Base-by-base conservation (phyloP, 2,113 vertebrate species). In the Eclectus roratus region DNA sequence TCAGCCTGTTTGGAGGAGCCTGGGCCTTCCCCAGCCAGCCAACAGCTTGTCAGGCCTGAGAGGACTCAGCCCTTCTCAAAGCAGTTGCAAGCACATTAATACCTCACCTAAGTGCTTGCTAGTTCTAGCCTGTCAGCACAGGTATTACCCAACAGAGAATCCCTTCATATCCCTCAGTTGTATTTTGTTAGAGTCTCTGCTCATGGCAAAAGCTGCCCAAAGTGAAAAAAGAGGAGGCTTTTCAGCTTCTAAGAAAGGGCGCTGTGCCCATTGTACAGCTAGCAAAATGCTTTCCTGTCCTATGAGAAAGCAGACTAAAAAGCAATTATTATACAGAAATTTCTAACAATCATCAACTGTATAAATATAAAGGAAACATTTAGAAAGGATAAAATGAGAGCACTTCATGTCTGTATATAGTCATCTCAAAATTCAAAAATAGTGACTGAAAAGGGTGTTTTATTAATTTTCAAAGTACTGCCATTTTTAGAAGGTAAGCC, bases 151-250 rank as follows among this genome's bases (percentile, higher is more conserved):
- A 50, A 12, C 17, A 35, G 74, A n/a, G 3, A 39, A 63, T 5
- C 23, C 20, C 41, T 81, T 47, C 0, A 0, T 19, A 49, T 4
- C 3, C 6, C 21, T 58, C 31, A 33, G 11, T 1, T 46, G 6
- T 20, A 52, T 29, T 52, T 60, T 60, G 39, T 17, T 85, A 43
- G 13, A 46, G 13, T 43, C 58, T 72, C 46, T 53, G 39, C 39
- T 83, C 33, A 17, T 1, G 1, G 44, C 20, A 14, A 88, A 63
- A 74, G 31, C 14, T 55, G 39, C 12, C 17, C 13, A 53, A 68
- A 77, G 28, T 7, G 6, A 80, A 28, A 8, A 21, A 60, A 89
- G 16, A 64, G 5, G 28, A 53, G 9, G 10, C 12, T 50, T 89
- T 43, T 46, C 0, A 2, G 28, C 17, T 37, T 35, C 58, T 52